phyloP scores from a whole-genome alignment of 2,113 vertebrate genomes.

The Oenanthe oenanthe region DNA sequence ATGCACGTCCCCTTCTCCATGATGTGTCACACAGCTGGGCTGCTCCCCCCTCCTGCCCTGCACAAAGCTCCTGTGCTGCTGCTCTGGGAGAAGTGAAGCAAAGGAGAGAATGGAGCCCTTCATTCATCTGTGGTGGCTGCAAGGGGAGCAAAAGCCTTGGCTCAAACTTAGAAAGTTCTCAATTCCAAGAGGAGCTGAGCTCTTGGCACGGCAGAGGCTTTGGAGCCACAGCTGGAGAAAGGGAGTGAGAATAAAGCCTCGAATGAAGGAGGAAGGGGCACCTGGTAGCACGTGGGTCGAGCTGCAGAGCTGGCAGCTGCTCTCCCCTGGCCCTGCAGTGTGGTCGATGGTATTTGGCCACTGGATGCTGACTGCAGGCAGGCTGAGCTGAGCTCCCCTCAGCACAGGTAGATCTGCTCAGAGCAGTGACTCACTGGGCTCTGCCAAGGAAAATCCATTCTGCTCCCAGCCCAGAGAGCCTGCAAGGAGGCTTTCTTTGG shows the following conservation, averaged over 20 bases:
- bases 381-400: not conserved
- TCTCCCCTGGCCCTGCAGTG: not conserved
- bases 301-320: not conserved
- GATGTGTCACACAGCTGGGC: not conserved
- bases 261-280: not conserved
- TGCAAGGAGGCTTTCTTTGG: not conserved
- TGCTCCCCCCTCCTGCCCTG: not conserved
- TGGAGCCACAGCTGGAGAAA: not conserved
- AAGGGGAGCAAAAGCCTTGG: not conserved
- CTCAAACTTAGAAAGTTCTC: not conserved
- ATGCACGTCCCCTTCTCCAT: accelerated
- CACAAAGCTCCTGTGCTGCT: not conserved
- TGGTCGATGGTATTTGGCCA: not conserved
- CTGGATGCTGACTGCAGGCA: not conserved
- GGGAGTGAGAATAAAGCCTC: not conserved
- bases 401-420: not conserved
- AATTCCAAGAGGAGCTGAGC: not conserved
- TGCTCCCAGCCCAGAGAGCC: not conserved
- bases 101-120: not conserved
- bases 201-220: not conserved
- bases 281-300: not conserved
- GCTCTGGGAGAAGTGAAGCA: not conserved
- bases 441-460: conserved; percentile 16
- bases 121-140: not conserved
- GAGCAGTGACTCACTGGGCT: not conserved